Conservation (phyloP, 2,888 invertebrate species). For the Agriopis aurantiaria region DNA sequence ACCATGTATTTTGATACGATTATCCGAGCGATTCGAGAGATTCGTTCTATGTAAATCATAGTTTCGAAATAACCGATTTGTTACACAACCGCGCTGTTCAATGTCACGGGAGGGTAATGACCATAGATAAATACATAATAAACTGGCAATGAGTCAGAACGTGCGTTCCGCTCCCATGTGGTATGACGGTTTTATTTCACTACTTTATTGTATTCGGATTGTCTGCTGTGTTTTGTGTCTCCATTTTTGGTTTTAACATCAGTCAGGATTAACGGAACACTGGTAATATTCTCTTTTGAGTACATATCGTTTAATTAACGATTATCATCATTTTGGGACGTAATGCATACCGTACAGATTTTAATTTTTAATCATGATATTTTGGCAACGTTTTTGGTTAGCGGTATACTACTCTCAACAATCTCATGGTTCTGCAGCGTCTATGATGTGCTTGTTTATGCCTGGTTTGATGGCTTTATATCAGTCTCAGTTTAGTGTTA, state of each 20-base stretch:
- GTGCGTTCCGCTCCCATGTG: conserved; percentile 57
- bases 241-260: background rate
- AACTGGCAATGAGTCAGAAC: conserved; percentile 39
- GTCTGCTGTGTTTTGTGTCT: conserved; percentile 31
- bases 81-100: conserved; percentile 35
- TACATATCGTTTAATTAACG: background rate
- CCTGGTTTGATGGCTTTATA: too few species aligned
- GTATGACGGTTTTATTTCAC: conserved; percentile 39
- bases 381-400: too few species aligned
- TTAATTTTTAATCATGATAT: too few species aligned
- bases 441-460: too few species aligned
- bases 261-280: background rate
- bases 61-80: conserved; percentile 40
- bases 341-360: too few species aligned
- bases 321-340: background rate
- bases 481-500: too few species aligned
- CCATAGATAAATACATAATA: conserved; percentile 43
- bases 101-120: conserved; percentile 46
- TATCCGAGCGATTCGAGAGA: conserved; percentile 26
- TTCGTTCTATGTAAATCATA: conserved; percentile 46
- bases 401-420: too few species aligned
- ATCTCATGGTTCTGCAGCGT: too few species aligned
- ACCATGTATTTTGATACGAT: conserved; percentile 23
- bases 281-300: too few species aligned
- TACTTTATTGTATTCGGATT: conserved; percentile 48